Base-by-base conservation (phyloP, 2,888 invertebrate species). In the Acanthacorydalis orientalis region DNA sequence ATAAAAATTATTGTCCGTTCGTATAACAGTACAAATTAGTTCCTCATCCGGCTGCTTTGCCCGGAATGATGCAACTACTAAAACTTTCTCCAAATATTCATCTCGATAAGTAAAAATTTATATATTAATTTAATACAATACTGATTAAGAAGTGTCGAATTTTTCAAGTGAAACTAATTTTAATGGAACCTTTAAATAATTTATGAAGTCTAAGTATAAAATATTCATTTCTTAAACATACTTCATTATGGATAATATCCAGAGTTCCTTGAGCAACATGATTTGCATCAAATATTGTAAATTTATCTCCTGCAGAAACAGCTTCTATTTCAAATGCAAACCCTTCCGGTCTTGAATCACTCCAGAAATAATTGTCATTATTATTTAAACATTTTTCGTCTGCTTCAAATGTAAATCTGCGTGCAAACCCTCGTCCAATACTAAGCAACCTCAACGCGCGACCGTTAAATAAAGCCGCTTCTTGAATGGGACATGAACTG, bases 321-420 rank as follows among this genome's bases (percentile, higher is more conserved):
- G 79, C 75, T 58, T 78, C 78, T 50, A 80, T 65, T 60, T 80
- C 79, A 62, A 85, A 83, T 33, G 77, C 78, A 60, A 77, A 84
- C 44, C 85, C 85, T 61, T 78, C 78, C 1, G 77, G 76, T 51
- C 75, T 68, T 34, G 81, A 83, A 65, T 85, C 85, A 23, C 81
- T 79, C 81, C 83, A 85, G 68, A 85, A 84, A 63, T 78, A 83
- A 59, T 81, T 80, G 44, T 72, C 69, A 60, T 82, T 82, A 51
- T 75, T 70, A 64, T 80, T 81, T 40, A 79, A 69, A 37, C 71
- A 69, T 33, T 70, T 72, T 41, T 70, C 68, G 48, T 73, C 68
- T 1, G 80, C 75, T 57, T 78, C 75, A 64, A 85, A 84, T 2
- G 83, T 83, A 51, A 84, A 69, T 41, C 84, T 71, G 50, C 81